Conservation (phyloP, 2,797 vertebrate genomes). For the Myotis planiceps region DNA sequence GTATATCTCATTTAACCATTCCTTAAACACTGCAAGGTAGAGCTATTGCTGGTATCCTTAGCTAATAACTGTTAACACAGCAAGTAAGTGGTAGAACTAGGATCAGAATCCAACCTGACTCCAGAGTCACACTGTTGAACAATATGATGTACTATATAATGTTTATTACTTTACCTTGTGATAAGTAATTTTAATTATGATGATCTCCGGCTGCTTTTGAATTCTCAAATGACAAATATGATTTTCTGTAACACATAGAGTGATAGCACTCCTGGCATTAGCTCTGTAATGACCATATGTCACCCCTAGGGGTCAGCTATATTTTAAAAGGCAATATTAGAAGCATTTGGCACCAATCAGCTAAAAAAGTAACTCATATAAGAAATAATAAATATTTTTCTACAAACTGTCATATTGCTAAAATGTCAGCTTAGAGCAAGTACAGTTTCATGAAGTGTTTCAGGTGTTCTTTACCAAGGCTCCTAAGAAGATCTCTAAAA, state of each 20-base stretch:
- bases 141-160: neutral
- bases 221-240: slow-evolving; percentile 21
- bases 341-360: slow-evolving; percentile 38
- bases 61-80: neutral
- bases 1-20: neutral
- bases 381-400: slow-evolving; percentile 29
- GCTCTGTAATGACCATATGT: slow-evolving; percentile 53
- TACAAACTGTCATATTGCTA: slow-evolving; percentile 16
- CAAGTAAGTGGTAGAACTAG: neutral
- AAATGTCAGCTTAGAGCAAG: neutral
- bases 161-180: neutral
- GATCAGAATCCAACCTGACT: neutral
- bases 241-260: neutral
- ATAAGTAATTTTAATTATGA: slow-evolving; percentile 50
- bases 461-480: neutral
- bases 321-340: slow-evolving; percentile 56
- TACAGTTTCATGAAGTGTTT: neutral
- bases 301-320: slow-evolving; percentile 51
- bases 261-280: neutral
- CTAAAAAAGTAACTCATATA: neutral
- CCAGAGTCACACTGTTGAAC: neutral
- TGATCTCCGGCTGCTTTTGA: neutral
- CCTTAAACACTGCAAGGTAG: neutral
- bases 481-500: slow-evolving; percentile 14
- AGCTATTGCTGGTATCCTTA: neutral